A percentile compares a stretch with the other conserved stretches of the same genome.
These are phyloP conservation scores for Leucopsar rothschildi DNA, from an alignment of 2,113 vertebrate species.

Conservation along the genomic window DNA sequence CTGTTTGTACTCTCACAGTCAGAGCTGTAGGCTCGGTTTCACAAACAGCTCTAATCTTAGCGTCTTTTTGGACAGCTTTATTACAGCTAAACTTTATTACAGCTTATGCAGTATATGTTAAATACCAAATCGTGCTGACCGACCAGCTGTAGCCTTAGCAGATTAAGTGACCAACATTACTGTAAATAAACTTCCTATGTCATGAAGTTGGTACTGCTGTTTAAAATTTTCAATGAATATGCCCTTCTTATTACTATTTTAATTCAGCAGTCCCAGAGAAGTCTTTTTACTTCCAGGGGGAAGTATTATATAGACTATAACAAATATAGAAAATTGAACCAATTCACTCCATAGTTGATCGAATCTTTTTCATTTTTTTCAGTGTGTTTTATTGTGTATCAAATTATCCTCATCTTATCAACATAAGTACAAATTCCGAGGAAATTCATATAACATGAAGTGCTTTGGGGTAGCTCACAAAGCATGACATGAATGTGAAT, in stretches of 20 bases:
- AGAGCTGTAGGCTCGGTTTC: rapidly evolving
- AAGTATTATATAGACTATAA: background rate
- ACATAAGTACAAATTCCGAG: background rate
- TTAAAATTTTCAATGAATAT: background rate
- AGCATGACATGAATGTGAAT: background rate
- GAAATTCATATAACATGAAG: background rate
- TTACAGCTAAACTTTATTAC: background rate
- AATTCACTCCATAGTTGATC: background rate
- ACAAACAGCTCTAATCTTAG: background rate
- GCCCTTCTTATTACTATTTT: background rate
- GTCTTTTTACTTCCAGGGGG: background rate
- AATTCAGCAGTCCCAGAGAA: background rate
- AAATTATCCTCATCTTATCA: background rate
- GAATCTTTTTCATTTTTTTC: background rate
- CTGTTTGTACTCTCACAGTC: background rate
- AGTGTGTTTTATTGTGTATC: background rate
- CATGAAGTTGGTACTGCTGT: background rate
- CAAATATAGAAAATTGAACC: background rate
- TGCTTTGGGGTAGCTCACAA: background rate
- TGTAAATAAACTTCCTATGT: background rate
- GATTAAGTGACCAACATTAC: background rate
- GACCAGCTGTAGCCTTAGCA: background rate
- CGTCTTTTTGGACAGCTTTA: background rate
- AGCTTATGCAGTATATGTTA: background rate
- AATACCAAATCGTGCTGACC: background rate